A percentile compares a stretch with the other conserved stretches of the same genome.
These are phyloP conservation scores for Epizoanthus ramosus DNA, from an alignment of 92 coral and sea anemone genomes.

Conservation along the genomic window DNA sequence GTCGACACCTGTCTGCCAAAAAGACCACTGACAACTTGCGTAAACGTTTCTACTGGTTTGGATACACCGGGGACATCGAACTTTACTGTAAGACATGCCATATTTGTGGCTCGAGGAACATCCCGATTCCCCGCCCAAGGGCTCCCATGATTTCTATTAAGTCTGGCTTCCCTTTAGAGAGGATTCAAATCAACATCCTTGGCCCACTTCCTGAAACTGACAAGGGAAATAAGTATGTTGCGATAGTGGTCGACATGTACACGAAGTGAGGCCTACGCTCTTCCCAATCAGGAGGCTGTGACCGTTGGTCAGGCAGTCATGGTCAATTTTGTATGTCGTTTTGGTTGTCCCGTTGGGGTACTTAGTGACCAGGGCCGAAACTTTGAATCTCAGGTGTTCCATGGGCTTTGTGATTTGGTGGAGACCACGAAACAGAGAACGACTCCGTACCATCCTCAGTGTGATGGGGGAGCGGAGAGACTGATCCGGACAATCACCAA, in stretches of 20 bases:
- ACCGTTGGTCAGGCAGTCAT: slow-evolving; percentile 42
- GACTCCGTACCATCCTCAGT: slow-evolving; percentile 47
- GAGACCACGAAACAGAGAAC: slow-evolving; percentile 42
- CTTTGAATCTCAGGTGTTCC: slow-evolving; percentile 52
- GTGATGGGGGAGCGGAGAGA: slow-evolving; percentile 35
- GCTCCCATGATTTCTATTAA: slow-evolving; percentile 41
- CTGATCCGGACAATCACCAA: slow-evolving; percentile 39
- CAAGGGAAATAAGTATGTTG: slow-evolving; percentile 43
- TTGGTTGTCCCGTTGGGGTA: slow-evolving; percentile 46
- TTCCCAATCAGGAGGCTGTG: slow-evolving; percentile 45
- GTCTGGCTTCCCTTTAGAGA: slow-evolving; percentile 50
- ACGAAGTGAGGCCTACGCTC: slow-evolving; percentile 50
- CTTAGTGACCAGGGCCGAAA: slow-evolving; percentile 60
- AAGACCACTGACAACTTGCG: slow-evolving; percentile 48
- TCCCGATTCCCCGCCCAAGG: slow-evolving; percentile 23
- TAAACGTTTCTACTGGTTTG: slow-evolving; percentile 52
- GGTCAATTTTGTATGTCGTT: slow-evolving; percentile 51
- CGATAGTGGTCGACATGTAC: slow-evolving; percentile 46
- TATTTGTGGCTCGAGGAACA: slow-evolving; percentile 41
- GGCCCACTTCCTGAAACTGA: slow-evolving; percentile 57
- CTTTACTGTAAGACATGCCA: slow-evolving; percentile 41
- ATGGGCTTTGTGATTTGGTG: slow-evolving; percentile 39
- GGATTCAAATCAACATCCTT: slow-evolving; percentile 47
- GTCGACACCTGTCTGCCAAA: slow-evolving; percentile 35
- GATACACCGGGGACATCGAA: slow-evolving; percentile 40